These are phyloP conservation scores for Theretra japonica DNA, from an alignment of 2,888 invertebrate species.

Conservation along the genomic window DNA sequence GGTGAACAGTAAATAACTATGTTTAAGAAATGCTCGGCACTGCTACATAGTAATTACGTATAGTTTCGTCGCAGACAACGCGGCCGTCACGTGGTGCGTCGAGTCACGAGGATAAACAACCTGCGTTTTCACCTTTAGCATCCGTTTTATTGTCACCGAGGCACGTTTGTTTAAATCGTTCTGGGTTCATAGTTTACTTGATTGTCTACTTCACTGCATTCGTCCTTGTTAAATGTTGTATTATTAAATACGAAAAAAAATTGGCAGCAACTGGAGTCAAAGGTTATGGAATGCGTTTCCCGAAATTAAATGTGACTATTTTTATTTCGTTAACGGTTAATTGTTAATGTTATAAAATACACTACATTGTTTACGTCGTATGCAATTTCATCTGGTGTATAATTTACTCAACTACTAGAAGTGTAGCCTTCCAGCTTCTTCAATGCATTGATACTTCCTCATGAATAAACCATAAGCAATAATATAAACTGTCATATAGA, in stretches of 20 bases:
- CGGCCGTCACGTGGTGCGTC: constrained; percentile 18
- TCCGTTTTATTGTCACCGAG: constrained; percentile 14
- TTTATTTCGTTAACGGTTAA: too few species aligned
- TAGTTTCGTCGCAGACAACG: constrained; percentile 8
- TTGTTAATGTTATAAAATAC: too few species aligned
- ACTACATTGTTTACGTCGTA: too few species aligned
- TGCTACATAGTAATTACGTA: neutral
- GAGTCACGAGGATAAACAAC: constrained; percentile 13
- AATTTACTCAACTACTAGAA: neutral
- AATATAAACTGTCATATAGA: neutral
- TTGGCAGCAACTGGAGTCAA: too few species aligned
- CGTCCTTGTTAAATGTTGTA: too few species aligned
- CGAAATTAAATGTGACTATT: too few species aligned
- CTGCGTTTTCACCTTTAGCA: constrained; percentile 10
- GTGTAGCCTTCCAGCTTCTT: neutral
- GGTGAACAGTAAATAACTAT: too few species aligned
- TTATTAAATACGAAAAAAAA: neutral
- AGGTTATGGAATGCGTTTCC: too few species aligned
- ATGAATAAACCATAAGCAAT: constrained; percentile 5
- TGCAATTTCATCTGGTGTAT: too few species aligned
- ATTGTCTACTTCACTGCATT: too few species aligned
- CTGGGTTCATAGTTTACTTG: too few species aligned
- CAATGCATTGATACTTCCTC: constrained; percentile 1
- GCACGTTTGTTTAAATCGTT: neutral
- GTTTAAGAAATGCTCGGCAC: too few species aligned